Percentiles rank a stretch among this genome's conserved stretches.
phyloP scores from a whole-genome alignment of 2,113 vertebrate genomes.

The Mesoclemmys tuberculata region DNA sequence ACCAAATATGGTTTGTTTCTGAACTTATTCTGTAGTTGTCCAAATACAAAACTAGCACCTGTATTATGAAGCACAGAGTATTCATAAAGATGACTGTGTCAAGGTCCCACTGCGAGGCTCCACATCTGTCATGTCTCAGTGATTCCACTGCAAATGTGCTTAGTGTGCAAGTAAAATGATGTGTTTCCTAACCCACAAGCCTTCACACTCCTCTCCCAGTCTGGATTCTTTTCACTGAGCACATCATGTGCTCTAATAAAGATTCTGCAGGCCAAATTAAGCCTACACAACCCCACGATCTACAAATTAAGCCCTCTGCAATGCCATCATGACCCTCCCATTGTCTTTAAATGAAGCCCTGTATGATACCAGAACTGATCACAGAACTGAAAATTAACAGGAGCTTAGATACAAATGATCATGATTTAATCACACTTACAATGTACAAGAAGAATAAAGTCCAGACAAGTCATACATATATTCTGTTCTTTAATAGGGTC shows the following conservation, averaged over 20 bases:
- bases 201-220: neutral
- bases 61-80: neutral
- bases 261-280: neutral
- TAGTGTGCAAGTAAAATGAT: neutral
- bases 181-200: neutral
- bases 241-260: neutral
- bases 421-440: neutral
- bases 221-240: neutral
- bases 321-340: neutral
- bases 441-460: neutral
- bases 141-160: neutral
- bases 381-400: neutral
- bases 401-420: neutral
- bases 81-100: neutral
- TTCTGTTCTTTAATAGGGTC: neutral
- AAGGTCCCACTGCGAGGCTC: neutral
- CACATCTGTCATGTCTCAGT: neutral
- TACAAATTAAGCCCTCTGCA: neutral
- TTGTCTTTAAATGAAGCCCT: neutral
- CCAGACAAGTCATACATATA: neutral
- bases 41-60: neutral
- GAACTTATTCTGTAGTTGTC: neutral
- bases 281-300: neutral
- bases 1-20: accelerated
- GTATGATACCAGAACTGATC: neutral